Conservation (phyloP, 2,797 vertebrate genomes). For the Poliocrania exsul region DNA sequence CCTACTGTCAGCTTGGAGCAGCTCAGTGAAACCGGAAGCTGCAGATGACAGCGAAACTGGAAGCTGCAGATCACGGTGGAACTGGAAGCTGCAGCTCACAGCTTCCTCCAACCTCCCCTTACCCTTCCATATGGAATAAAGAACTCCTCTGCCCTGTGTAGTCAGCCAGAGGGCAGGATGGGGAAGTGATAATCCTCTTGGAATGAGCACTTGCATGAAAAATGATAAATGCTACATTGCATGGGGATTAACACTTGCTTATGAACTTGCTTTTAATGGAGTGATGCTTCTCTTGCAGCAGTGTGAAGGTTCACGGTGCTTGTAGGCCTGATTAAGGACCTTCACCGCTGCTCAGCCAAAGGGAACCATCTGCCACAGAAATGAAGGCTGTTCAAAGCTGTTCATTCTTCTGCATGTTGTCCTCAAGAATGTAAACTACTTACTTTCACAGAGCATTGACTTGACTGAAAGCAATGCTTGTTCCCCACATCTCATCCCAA, state of each 20-base stretch:
- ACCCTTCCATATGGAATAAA: conserved; percentile 55
- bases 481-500: neutral
- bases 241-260: conserved; percentile 60
- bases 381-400: neutral
- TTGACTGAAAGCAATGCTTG: neutral
- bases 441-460: neutral
- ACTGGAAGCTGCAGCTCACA: conserved; percentile 41
- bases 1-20: conserved; percentile 2
- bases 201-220: conserved; percentile 48
- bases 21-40: neutral
- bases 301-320: conserved; percentile 13
- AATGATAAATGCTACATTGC: conserved; percentile 59
- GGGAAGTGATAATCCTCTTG: conserved; percentile 64
- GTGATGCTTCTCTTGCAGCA: conserved; percentile 43
- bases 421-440: neutral
- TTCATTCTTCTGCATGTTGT: neutral
- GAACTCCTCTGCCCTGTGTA: conserved; percentile 41
- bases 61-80: neutral
- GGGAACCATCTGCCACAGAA: conserved; percentile 45
- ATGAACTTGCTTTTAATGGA: conserved; percentile 39
- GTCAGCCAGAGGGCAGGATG: conserved; percentile 66
- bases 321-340: conserved; percentile 27
- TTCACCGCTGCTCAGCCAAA: neutral
- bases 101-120: conserved; percentile 25
- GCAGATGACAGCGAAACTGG: too few species aligned